These are phyloP conservation scores for Malthinus seriepunctatus DNA, from an alignment of 2,888 invertebrate genomes.

Conservation along the genomic window DNA sequence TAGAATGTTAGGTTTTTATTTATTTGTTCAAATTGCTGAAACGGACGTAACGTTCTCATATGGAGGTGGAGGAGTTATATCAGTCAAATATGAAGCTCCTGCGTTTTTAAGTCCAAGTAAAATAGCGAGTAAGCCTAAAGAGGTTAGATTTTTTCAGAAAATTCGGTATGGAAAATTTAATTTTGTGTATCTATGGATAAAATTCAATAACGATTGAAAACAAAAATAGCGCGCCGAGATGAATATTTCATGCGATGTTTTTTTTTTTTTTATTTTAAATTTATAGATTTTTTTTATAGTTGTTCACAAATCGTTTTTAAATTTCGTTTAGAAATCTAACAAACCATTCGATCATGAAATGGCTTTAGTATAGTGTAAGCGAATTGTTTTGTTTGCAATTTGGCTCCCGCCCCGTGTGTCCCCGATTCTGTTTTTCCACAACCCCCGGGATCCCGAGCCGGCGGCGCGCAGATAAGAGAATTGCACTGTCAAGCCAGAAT, in stretches of 20 bases:
- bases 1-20: conserved; percentile 2
- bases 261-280: neutral
- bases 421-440: conserved; percentile 58
- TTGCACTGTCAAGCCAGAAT: conserved; percentile 88
- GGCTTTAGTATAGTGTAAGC: conserved; percentile 41
- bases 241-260: neutral
- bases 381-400: conserved; percentile 54
- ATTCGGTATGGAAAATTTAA: no score
- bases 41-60: no score
- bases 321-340: conserved; percentile 33
- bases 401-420: conserved; percentile 45
- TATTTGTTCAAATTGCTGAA: neutral
- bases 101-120: no score
- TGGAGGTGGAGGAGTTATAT: no score
- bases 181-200: no score
- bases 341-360: conserved; percentile 44
- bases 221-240: no score
- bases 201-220: no score
- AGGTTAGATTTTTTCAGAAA: no score
- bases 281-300: neutral
- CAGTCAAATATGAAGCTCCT: no score
- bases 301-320: conserved; percentile 8
- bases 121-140: no score
- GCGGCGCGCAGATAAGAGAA: conserved; percentile 78
- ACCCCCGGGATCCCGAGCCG: conserved; percentile 57